Conservation (phyloP, 1,140 invertebrate genomes). For the Sminthurinus signatus region DNA sequence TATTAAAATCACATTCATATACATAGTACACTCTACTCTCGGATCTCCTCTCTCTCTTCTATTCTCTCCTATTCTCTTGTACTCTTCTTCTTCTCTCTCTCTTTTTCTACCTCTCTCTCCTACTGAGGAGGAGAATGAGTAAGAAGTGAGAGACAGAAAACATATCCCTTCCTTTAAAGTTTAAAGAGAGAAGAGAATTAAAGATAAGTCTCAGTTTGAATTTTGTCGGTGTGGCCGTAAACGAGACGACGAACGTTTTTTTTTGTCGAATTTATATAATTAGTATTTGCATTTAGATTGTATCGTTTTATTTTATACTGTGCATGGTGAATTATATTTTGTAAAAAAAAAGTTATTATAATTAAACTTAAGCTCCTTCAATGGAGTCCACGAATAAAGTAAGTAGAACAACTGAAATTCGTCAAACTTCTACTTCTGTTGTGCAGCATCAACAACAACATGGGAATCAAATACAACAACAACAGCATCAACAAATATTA, state of each 20-base stretch:
- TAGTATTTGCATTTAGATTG: background rate
- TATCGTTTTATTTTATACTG: slow-evolving; percentile 5
- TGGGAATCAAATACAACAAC: slow-evolving; percentile 3
- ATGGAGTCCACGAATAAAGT: slow-evolving; percentile 16
- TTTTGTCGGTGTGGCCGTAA: slow-evolving; percentile 19
- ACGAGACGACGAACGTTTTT: slow-evolving; percentile 19
- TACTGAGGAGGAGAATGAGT: too few species aligned
- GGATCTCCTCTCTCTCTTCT: too few species aligned
- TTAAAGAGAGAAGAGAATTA: slow-evolving; percentile 15
- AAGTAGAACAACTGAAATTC: slow-evolving; percentile 12
- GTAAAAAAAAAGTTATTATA: slow-evolving; percentile 7
- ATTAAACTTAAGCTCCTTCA: slow-evolving; percentile 7
- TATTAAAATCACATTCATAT: too few species aligned
- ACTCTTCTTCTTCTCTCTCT: background rate
- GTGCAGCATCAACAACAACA: background rate
- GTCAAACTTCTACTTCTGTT: slow-evolving; percentile 5
- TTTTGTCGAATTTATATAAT: slow-evolving; percentile 9
- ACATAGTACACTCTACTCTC: too few species aligned
- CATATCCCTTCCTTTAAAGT: slow-evolving; percentile 5
- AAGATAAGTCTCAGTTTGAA: slow-evolving; percentile 15
- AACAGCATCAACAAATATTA: background rate
- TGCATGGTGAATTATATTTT: slow-evolving; percentile 14
- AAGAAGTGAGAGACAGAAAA: too few species aligned
- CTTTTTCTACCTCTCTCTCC: too few species aligned
- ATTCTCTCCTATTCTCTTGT: background rate